Percentiles rank a stretch among this genome's conserved stretches.
phyloP scores from a whole-genome alignment of 2,113 vertebrate species.

The Clarias batrachus region DNA sequence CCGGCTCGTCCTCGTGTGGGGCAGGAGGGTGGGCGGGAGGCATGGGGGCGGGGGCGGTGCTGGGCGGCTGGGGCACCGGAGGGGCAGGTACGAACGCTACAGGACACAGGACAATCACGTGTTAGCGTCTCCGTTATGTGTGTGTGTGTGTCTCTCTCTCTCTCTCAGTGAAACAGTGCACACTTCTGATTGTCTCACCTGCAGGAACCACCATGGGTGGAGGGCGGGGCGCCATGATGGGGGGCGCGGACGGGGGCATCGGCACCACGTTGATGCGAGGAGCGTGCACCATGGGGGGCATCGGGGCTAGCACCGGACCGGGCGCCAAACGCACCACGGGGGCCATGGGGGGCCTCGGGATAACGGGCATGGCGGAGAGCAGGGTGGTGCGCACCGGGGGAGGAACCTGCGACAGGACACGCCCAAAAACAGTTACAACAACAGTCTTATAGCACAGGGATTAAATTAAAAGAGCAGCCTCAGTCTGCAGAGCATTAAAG shows the following conservation, averaged over 20 bases:
- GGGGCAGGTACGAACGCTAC: conserved; percentile 95
- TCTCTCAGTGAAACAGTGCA: neutral
- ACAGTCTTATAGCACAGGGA: neutral
- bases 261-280: conserved; percentile 92
- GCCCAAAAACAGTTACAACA: neutral
- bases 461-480: too few relatives aligned
- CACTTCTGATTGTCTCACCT: conserved; percentile 68
- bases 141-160: too few relatives aligned
- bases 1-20: conserved; percentile 90
- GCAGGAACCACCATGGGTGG: conserved; percentile 96
- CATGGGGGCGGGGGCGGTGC: conserved; percentile 77
- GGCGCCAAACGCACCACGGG: conserved; percentile 88
- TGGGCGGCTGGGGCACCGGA: conserved; percentile 85
- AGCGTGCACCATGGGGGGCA: conserved; percentile 91
- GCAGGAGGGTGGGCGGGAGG: conserved; percentile 85
- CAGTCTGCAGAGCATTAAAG: neutral
- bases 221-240: conserved; percentile 90
- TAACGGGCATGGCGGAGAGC: conserved; percentile 88
- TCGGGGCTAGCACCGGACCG: conserved; percentile 84
- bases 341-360: conserved; percentile 86
- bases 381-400: conserved; percentile 88
- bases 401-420: conserved; percentile 72
- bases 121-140: neutral
- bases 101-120: fast-evolving
- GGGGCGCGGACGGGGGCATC: conserved; percentile 87